Conservation (phyloP, 1,140 invertebrate genomes). For the Pectinophora gossypiella region DNA sequence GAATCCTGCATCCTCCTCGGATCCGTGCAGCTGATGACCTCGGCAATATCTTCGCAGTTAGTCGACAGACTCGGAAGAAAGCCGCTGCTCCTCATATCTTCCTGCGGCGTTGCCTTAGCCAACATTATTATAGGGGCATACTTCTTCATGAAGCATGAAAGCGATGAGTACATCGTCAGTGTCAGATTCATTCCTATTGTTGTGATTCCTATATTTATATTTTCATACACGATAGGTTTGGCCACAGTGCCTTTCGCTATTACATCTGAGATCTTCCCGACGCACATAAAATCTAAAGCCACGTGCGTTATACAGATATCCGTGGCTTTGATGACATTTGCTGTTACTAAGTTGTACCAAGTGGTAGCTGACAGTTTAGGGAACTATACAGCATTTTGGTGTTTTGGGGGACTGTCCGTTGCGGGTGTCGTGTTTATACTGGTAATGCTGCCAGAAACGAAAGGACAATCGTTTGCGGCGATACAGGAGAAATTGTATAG, state of each 20-base stretch:
- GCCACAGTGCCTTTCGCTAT: slow-evolving; percentile 84
- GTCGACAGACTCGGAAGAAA: slow-evolving; percentile 84
- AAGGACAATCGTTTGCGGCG: slow-evolving; percentile 82
- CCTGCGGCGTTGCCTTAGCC: slow-evolving; percentile 72
- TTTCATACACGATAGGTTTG: slow-evolving; percentile 83
- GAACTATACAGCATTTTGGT: slow-evolving; percentile 82
- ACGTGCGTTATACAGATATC: slow-evolving; percentile 74
- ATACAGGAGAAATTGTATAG: slow-evolving; percentile 66
- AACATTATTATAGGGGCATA: slow-evolving; percentile 78
- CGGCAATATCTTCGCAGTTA: slow-evolving; percentile 78
- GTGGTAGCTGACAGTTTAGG: slow-evolving; percentile 78
- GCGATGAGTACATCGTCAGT: slow-evolving; percentile 46
- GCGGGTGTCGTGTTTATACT: slow-evolving; percentile 79
- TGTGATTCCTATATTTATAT: slow-evolving; percentile 82
- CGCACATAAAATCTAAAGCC: slow-evolving; percentile 82
- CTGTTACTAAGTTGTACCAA: slow-evolving; percentile 84
- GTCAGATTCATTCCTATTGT: slow-evolving; percentile 79
- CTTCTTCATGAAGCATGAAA: slow-evolving; percentile 74
- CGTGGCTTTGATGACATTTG: slow-evolving; percentile 77
- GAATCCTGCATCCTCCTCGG: slow-evolving; percentile 81
- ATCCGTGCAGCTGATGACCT: slow-evolving; percentile 79
- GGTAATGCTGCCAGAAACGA: slow-evolving; percentile 86
- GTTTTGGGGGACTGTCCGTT: slow-evolving; percentile 82
- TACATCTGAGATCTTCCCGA: slow-evolving; percentile 85
- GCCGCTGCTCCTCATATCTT: slow-evolving; percentile 80